Conservation (phyloP, 2,888 invertebrate genomes). For the Thera obeliscata region DNA sequence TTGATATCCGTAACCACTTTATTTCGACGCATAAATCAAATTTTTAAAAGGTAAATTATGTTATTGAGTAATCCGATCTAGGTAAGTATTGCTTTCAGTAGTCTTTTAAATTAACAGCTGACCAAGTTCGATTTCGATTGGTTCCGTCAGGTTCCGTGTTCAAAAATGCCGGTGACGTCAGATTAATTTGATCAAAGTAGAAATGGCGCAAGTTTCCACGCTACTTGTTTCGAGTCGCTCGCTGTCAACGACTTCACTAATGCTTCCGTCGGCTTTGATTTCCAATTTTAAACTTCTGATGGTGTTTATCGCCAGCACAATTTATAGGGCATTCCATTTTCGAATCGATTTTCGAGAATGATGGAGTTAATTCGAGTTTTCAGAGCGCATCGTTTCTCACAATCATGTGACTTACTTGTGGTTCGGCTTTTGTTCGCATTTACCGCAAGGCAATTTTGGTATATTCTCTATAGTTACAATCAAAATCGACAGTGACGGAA, state of each 20-base stretch:
- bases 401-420: constrained; percentile 58
- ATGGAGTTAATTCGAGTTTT: constrained; percentile 23
- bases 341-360: constrained; percentile 49
- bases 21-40: neutral
- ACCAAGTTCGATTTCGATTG: constrained; percentile 48
- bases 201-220: constrained; percentile 72
- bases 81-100: neutral
- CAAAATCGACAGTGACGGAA: constrained; percentile 70
- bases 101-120: constrained; percentile 27
- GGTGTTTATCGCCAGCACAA: constrained; percentile 65
- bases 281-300: constrained; percentile 80
- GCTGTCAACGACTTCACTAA: constrained; percentile 79
- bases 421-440: constrained; percentile 46
- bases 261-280: constrained; percentile 75
- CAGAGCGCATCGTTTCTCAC: constrained; percentile 34
- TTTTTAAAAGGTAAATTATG: neutral
- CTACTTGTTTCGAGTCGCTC: constrained; percentile 67
- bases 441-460: constrained; percentile 64
- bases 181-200: constrained; percentile 80
- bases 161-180: constrained; percentile 66
- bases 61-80: neutral
- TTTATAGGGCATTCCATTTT: constrained; percentile 65
- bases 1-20: constrained; percentile 22
- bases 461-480: constrained; percentile 64
- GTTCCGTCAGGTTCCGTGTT: constrained; percentile 46